Percentiles rank a stretch among this genome's conserved stretches.
These are phyloP conservation scores for human (Homo sapiens) DNA, from an alignment of 2,113 vertebrate genomes.

Conservation along the genomic window DNA sequence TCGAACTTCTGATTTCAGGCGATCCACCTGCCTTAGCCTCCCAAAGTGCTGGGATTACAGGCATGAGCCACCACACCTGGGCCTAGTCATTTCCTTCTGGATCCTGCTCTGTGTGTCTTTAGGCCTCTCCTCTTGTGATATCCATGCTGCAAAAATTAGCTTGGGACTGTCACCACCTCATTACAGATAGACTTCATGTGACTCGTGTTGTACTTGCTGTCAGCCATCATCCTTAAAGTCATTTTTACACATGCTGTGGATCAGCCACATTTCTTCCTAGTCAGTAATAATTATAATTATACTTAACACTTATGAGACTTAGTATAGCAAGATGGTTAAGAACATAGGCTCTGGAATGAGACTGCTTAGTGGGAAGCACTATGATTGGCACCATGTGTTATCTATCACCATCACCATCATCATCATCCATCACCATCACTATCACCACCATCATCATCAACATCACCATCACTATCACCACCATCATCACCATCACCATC, in stretches of 20 bases:
- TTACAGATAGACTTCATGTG: background rate
- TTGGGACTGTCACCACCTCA: background rate
- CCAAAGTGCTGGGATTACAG: too few relatives aligned
- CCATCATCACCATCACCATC: background rate
- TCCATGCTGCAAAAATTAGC: background rate
- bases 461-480: too few relatives aligned
- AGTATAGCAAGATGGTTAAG: background rate
- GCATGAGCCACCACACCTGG: too few relatives aligned
- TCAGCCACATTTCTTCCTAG: background rate
- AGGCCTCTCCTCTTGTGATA: background rate
- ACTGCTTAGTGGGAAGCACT: background rate
- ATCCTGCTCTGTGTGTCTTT: background rate
- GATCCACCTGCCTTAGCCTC: too few relatives aligned
- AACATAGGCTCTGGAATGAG: background rate
- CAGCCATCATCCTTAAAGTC: background rate
- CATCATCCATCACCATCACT: too few relatives aligned
- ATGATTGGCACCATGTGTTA: background rate
- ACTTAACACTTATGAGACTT: background rate
- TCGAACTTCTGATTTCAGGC: too few relatives aligned
- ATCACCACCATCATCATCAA: background rate
- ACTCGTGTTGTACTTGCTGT: background rate
- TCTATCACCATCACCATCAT: background rate
- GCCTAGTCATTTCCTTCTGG: background rate
- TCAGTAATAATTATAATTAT: background rate
- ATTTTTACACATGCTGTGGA: background rate